Percentiles rank a stretch among this genome's conserved stretches.
Conservation (phyloP, 1,140 invertebrate species). For the Aphidius gifuensis region DNA sequence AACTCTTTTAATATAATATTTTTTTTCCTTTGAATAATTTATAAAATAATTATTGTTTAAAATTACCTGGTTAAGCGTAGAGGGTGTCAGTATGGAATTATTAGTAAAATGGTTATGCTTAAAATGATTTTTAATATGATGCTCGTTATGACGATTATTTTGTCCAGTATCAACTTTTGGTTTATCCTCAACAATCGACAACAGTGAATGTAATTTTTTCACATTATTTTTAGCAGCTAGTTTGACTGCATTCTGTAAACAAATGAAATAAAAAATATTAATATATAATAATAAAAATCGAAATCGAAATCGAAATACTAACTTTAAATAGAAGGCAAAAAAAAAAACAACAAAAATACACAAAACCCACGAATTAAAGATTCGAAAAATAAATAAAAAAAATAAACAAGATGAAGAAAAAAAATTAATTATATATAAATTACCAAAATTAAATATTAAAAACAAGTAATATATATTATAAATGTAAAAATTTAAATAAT, state of each 20-base stretch:
- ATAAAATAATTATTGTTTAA: constrained; percentile 9
- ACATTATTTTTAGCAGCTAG: constrained; percentile 60
- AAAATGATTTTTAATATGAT: constrained; percentile 55
- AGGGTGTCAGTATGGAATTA: constrained; percentile 55
- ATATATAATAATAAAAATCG: neutral
- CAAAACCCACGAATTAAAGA: neutral
- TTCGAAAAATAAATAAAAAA: constrained; percentile 7
- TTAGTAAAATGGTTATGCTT: constrained; percentile 54
- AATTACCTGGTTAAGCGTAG: constrained; percentile 50
- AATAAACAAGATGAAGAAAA: neutral
- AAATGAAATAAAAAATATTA: constrained; percentile 30
- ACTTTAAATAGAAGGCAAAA: too few relatives aligned
- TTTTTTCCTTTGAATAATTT: neutral
- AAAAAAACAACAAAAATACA: neutral
- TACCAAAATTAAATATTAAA: too few relatives aligned
- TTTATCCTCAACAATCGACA: constrained; percentile 59
- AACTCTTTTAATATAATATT: too few relatives aligned
- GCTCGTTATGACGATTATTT: constrained; percentile 55
- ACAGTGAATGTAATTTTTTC: constrained; percentile 55
- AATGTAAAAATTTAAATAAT: too few relatives aligned
- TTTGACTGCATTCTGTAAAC: constrained; percentile 60
- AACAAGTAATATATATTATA: too few relatives aligned
- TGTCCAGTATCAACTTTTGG: constrained; percentile 60
- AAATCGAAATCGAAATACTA: neutral
- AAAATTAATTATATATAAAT: too few relatives aligned